Base-by-base conservation (phyloP, 2,888 invertebrate species). In the Actias luna region DNA sequence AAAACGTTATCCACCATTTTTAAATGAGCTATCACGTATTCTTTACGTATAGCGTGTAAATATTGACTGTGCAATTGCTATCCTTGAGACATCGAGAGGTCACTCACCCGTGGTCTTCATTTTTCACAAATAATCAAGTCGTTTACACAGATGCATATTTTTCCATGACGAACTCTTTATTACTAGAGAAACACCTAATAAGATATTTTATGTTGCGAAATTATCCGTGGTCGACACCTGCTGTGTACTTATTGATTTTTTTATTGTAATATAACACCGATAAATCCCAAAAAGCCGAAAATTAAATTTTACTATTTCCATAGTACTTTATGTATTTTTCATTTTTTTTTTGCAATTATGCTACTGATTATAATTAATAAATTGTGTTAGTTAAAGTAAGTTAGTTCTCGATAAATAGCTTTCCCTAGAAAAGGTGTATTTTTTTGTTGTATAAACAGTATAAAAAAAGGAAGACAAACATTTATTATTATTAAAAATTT, bases 71-170 rank as follows among this genome's bases (percentile, higher is more conserved):
- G 68, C 67, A 71, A 69, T 68, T 65, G 67, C 61, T 67, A 80
- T 77, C 78, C 77, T 80, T 79, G 78, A 76, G 46, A 62, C 63
- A 61, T 67, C 50, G 67, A 58, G 68, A 68, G 81, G 78, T 82
- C 77, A 78, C 70, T 66, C 75, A 35, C 74, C 83, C 67, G 29
- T 63, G 67, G 68, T 73, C 55, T 60, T 63, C 75, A 74, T 69
- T 74, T 73, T 70, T 66, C 67, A 79, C 69, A 71, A 74, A 73
- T 75, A 70, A 75, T 70, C 68, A 63, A 52, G 61, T 65, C 75
- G 71, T 81, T 76, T 78, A 74, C 67, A 74, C 70, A 80, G 78
- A 70, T 78, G 76, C 78, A 75, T 66, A 69, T 73, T 76, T 71
- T 74, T 58, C 69, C 55, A 29, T 55, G 29, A 29, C n/a, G 55